phyloP scores from a whole-genome alignment of 2,113 vertebrate genomes.

The Oplegnathus fasciatus region DNA sequence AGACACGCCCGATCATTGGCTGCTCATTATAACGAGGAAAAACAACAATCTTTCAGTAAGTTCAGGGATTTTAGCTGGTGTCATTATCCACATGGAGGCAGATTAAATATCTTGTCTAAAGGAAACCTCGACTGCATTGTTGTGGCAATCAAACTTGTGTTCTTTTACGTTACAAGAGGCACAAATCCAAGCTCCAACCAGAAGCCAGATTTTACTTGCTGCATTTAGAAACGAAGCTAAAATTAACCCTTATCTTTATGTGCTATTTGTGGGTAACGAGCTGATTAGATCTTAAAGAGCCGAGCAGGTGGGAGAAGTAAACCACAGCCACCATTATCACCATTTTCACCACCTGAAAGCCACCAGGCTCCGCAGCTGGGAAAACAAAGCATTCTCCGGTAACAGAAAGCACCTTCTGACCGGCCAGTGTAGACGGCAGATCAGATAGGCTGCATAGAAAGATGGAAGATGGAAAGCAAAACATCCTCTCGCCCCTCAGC shows the following conservation, averaged over 20 bases:
- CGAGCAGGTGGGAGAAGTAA: constrained; percentile 42
- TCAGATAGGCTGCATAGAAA: constrained; percentile 31
- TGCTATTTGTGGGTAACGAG: background rate
- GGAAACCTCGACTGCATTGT: background rate
- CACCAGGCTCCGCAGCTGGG: constrained; percentile 51
- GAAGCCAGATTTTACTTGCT: no score
- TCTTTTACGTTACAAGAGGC: background rate
- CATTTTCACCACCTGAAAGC: constrained; percentile 45
- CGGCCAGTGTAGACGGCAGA: background rate
- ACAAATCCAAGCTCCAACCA: background rate
- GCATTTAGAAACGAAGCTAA: background rate
- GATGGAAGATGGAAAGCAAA: constrained; percentile 49
- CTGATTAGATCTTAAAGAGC: constrained; percentile 49
- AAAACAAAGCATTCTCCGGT: constrained; percentile 52
- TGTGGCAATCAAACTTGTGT: background rate
- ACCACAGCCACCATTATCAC: constrained; percentile 8
- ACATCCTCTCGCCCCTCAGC: constrained; percentile 60
- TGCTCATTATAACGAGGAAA: background rate
- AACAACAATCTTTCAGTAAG: background rate
- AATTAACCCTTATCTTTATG: background rate
- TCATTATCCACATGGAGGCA: background rate
- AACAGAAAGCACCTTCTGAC: background rate
- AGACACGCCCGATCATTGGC: background rate
- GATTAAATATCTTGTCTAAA: background rate
- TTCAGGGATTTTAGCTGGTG: background rate